Evolutionary conservation across 2,113 vertebrate genomes (phyloP).

Genomic region (Ptyas mucosa): DNA sequence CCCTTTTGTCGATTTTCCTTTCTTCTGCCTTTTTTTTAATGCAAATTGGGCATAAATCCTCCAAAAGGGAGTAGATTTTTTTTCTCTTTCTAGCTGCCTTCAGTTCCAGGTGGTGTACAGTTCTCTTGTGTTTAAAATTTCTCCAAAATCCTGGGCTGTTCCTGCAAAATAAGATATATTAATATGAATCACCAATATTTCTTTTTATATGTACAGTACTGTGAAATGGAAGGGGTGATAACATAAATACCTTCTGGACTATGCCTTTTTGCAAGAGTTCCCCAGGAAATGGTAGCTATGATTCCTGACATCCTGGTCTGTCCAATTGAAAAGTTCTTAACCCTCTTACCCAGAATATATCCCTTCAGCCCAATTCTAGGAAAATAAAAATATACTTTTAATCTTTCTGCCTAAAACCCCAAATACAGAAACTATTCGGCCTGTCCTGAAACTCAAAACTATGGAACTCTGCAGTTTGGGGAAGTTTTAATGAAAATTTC

Average conservation of each 20-base stretch:
- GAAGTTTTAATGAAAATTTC: neutral
- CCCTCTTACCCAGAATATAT: neutral
- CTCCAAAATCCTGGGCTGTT: neutral
- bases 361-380: neutral
- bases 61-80: neutral
- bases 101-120: neutral
- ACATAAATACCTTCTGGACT: neutral
- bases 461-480: neutral
- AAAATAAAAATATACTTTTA: neutral
- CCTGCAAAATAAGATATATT: neutral
- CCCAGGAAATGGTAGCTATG: neutral
- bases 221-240: neutral
- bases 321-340: neutral
- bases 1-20: neutral
- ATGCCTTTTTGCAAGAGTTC: neutral
- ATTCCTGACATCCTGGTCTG: neutral
- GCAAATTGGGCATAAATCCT: neutral
- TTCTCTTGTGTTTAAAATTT: too few relatives aligned
- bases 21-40: neutral
- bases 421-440: neutral
- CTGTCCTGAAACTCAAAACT: neutral
- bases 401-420: neutral
- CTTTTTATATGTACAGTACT: neutral
- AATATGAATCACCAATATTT: neutral
- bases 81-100: neutral